Percentiles rank a stretch among this genome's conserved stretches.
Conservation (phyloP, 53 echinoderm and acorn worm species). For the Crossaster papposus region DNA sequence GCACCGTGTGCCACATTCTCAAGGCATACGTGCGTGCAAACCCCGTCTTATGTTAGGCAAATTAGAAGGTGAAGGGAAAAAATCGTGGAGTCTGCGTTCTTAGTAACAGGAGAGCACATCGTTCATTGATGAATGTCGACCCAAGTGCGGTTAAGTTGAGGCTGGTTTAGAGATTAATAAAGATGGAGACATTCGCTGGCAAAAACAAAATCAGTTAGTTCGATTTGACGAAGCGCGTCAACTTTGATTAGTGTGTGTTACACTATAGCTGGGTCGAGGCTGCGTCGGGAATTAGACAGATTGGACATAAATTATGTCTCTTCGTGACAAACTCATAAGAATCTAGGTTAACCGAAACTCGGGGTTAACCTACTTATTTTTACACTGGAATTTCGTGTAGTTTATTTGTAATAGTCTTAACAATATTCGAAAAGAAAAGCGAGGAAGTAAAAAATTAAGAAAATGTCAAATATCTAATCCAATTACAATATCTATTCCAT, state of each 20-base stretch:
- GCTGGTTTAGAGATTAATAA: slow-evolving; percentile 2
- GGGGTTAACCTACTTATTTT: no score
- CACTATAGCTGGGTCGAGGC: neutral
- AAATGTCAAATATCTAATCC: no score
- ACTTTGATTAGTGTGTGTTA: slow-evolving; percentile 23
- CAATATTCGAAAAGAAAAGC: no score
- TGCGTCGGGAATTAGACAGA: neutral
- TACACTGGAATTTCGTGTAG: no score
- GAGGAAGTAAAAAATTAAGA: no score
- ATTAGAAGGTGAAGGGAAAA: neutral
- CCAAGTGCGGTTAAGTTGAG: slow-evolving; percentile 15
- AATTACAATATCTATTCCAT: no score
- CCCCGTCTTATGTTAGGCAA: neutral
- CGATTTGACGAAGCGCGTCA: slow-evolving; percentile 10
- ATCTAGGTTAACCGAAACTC: no score
- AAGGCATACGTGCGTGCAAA: neutral
- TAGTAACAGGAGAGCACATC: neutral
- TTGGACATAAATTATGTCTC: neutral
- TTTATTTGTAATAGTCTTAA: no score
- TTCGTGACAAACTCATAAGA: no score
- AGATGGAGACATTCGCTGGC: neutral
- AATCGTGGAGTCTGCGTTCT: neutral
- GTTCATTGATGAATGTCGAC: neutral
- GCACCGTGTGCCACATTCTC: neutral
- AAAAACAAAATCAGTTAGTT: slow-evolving; percentile 12